phyloP scores from a whole-genome alignment of 2,888 invertebrate species.

The Cordylochernes scorpioides region DNA sequence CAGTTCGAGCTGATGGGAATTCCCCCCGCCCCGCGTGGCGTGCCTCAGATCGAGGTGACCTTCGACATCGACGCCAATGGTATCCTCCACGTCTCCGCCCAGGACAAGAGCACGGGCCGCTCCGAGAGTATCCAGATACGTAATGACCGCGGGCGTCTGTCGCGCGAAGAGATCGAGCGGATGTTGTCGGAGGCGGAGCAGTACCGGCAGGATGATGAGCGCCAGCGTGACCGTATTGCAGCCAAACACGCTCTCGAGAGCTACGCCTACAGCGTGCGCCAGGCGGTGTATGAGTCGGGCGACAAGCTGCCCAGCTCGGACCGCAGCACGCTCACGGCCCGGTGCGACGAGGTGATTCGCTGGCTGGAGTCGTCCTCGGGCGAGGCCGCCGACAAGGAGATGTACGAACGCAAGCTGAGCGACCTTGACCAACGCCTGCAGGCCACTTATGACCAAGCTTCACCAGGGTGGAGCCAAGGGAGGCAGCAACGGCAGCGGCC shows the following conservation, averaged over 20 bases:
- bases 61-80: too few species aligned
- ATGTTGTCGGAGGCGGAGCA: slow-evolving; percentile 55
- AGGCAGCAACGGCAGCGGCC: too few species aligned
- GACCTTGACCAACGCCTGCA: slow-evolving; percentile 46
- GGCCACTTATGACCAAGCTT: slow-evolving; percentile 40
- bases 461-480: slow-evolving; percentile 14
- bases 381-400: slow-evolving; percentile 45
- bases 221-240: slow-evolving; percentile 35
- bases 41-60: too few species aligned
- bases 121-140: slow-evolving; percentile 55
- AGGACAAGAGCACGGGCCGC: slow-evolving; percentile 45
- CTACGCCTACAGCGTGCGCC: slow-evolving; percentile 40
- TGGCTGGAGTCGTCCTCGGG: slow-evolving; percentile 54
- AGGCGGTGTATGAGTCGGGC: slow-evolving; percentile 28
- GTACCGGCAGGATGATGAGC: slow-evolving; percentile 42
- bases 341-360: slow-evolving; percentile 31
- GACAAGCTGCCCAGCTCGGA: slow-evolving; percentile 33
- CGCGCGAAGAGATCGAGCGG: slow-evolving; percentile 54
- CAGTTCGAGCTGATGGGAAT: slow-evolving; percentile 32
- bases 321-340: slow-evolving; percentile 31
- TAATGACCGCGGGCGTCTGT: slow-evolving; percentile 56
- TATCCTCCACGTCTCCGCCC: too few species aligned
- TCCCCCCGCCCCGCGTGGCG: too few species aligned
- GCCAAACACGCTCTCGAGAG: slow-evolving; percentile 42
- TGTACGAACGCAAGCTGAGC: slow-evolving; percentile 45